Evolutionary conservation across 1,140 invertebrate genomes (phyloP).

Genomic region (Formica selysi): DNA sequence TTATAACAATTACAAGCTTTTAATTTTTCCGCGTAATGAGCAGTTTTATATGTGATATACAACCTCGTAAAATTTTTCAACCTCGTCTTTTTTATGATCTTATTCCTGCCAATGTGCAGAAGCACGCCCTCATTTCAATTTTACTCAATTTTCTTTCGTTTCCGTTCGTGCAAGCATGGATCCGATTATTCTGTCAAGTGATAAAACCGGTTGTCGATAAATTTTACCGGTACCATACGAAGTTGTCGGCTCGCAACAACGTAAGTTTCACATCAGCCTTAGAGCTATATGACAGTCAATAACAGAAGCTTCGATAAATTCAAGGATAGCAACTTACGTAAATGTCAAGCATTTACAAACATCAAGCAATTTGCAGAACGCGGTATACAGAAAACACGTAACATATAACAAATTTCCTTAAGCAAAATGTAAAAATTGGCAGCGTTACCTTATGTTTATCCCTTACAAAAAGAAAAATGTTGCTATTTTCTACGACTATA

Average conservation of each 20-base stretch:
- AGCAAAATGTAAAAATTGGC: background rate
- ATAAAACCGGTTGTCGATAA: conserved; percentile 72
- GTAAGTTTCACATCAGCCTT: conserved; percentile 20
- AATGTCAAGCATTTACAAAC: conserved; percentile 15
- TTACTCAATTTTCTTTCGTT: conserved; percentile 71
- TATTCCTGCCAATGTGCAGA: background rate
- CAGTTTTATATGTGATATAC: background rate
- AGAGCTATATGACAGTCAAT: conserved; percentile 8
- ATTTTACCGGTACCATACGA: conserved; percentile 33
- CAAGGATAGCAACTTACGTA: conserved; percentile 35
- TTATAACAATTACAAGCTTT: background rate
- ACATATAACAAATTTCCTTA: background rate
- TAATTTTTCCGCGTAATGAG: background rate
- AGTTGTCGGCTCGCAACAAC: conserved; percentile 39
- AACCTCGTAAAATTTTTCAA: background rate
- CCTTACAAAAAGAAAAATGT: background rate
- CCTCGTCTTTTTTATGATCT: background rate
- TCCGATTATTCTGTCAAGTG: conserved; percentile 61
- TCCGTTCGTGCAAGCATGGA: conserved; percentile 51
- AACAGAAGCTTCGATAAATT: conserved; percentile 45
- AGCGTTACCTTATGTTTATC: background rate
- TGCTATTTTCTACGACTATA: background rate
- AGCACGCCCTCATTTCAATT: conserved; percentile 66
- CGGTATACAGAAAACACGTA: background rate
- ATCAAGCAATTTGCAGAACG: background rate